Evolutionary conservation across 2,113 vertebrate genomes (phyloP).

Genomic region (human (Homo sapiens)): DNA sequence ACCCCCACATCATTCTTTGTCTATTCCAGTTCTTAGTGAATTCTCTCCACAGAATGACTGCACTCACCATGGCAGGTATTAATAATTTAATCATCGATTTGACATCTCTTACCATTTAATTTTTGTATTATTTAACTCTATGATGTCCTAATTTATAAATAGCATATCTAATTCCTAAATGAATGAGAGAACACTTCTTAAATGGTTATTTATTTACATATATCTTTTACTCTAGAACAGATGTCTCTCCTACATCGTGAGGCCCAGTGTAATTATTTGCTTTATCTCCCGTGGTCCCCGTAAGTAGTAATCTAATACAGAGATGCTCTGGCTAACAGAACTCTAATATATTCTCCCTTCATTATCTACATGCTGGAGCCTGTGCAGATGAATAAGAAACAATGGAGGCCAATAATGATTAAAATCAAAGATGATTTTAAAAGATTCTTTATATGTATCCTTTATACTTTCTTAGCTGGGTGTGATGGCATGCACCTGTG

Average conservation of each 20-base stretch:
- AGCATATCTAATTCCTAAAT: neutral
- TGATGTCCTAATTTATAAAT: slow-evolving; percentile 17
- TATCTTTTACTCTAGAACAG: neutral
- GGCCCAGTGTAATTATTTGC: neutral
- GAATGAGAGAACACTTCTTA: neutral
- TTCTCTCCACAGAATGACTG: slow-evolving; percentile 36
- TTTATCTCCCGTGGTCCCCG: neutral
- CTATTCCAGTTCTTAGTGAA: neutral
- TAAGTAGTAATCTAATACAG: neutral
- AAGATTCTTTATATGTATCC: neutral
- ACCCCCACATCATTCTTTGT: neutral
- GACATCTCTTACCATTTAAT: neutral
- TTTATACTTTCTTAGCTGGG: neutral
- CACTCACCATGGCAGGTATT: neutral
- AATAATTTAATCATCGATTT: slow-evolving; percentile 34
- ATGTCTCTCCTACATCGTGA: neutral
- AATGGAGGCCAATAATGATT: neutral
- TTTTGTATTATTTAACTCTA: slow-evolving; percentile 13
- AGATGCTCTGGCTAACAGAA: neutral
- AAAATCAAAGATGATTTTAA: slow-evolving; percentile 32
- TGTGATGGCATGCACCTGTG: neutral
- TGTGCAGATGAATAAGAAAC: neutral
- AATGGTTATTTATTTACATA: neutral
- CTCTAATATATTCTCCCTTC: neutral
- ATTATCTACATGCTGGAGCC: neutral